These are phyloP conservation scores for Dryomyza anilis DNA, from an alignment of 2,888 invertebrate genomes.

Conservation along the genomic window DNA sequence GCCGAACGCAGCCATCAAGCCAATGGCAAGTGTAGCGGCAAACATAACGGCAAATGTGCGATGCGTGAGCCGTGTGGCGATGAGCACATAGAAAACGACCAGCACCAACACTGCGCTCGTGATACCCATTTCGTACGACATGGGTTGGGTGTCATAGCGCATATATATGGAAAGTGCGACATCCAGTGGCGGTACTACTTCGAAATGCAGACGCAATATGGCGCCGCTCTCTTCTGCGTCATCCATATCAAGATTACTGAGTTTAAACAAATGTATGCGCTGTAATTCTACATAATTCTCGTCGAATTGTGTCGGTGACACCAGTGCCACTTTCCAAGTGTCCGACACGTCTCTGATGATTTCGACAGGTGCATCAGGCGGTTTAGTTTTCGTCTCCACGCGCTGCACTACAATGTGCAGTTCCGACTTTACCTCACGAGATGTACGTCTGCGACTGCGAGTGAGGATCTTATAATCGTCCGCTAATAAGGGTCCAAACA, in stretches of 20 bases:
- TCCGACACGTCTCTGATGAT: too few species aligned
- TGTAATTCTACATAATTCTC: too few species aligned
- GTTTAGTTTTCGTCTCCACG: not conserved
- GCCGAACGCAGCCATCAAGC: conserved; percentile 28
- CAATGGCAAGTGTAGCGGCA: conserved; percentile 30
- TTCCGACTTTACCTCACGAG: not conserved
- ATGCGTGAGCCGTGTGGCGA: conserved; percentile 31
- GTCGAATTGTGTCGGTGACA: too few species aligned
- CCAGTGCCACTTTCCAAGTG: too few species aligned
- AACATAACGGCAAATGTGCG: conserved; percentile 34
- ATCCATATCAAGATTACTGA: too few species aligned
- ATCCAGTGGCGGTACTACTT: conserved; percentile 9
- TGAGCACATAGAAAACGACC: conserved; percentile 22
- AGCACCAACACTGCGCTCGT: conserved; percentile 22
- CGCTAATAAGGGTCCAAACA: not conserved
- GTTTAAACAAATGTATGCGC: too few species aligned
- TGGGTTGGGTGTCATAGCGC: too few species aligned
- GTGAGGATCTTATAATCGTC: too few species aligned
- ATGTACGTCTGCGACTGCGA: not conserved
- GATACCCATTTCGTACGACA: too few species aligned
- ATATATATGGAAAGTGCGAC: too few species aligned
- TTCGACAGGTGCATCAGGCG: too few species aligned
- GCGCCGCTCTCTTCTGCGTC: not conserved
- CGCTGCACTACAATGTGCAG: not conserved
- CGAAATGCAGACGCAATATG: conserved; percentile 19